Percentiles rank a stretch among this genome's conserved stretches.
Evolutionary conservation across 2,888 invertebrate genomes (phyloP).

Genomic region (Rhorus exstirpatorius): DNA sequence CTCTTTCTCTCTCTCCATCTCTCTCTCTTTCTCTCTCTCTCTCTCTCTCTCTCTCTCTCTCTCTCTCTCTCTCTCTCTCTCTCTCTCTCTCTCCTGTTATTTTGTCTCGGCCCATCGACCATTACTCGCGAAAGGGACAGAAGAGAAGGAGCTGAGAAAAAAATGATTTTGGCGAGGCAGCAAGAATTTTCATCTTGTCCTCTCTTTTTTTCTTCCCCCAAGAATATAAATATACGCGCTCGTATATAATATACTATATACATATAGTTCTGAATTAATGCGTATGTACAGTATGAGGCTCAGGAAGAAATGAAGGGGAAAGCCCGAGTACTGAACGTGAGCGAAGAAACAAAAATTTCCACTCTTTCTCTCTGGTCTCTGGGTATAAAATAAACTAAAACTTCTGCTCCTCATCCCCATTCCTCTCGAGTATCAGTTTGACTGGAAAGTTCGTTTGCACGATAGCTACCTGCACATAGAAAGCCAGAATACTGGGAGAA

Average conservation of each 20-base stretch:
- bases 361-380: background rate
- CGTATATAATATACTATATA: background rate
- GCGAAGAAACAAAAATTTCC: slow-evolving; percentile 49
- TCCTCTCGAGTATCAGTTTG: slow-evolving; percentile 52
- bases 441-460: slow-evolving; percentile 60
- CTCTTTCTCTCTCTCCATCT: background rate
- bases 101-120: slow-evolving; percentile 41
- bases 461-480: slow-evolving; percentile 53
- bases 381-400: slow-evolving; percentile 22
- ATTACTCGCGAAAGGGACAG: slow-evolving; percentile 25
- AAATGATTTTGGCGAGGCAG: slow-evolving; percentile 45
- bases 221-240: background rate
- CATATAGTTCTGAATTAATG: slow-evolving; percentile 25
- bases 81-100: slow-evolving; percentile 28
- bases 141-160: slow-evolving; percentile 24
- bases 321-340: slow-evolving; percentile 15
- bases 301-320: slow-evolving; percentile 24
- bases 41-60: slow-evolving; percentile 2
- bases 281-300: slow-evolving; percentile 20
- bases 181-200: slow-evolving; percentile 54
- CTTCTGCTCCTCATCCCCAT: background rate
- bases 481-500: slow-evolving; percentile 52
- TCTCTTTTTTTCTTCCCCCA: background rate
- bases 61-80: slow-evolving; percentile 25
- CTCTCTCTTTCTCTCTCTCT: slow-evolving; percentile 2